A percentile compares a stretch with the other conserved stretches of the same genome.
Evolutionary conservation across 2,113 vertebrate genomes (phyloP).

Genomic region (Colius striatus): DNA sequence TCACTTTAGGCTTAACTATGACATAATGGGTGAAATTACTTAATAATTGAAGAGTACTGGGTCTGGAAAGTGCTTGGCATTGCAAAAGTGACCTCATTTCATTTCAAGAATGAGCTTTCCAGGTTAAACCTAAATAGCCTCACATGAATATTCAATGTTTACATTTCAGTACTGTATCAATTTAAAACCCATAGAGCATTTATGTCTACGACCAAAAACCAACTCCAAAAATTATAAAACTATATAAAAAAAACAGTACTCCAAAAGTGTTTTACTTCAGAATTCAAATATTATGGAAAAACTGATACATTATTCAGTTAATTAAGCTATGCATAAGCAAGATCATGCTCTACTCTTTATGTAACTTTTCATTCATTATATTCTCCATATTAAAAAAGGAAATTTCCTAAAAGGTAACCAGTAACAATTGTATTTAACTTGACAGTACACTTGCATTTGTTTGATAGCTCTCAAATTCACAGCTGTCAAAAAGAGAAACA

Average conservation of each 20-base stretch:
- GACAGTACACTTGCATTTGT: not conserved
- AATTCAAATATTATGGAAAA: not conserved
- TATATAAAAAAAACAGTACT: not conserved
- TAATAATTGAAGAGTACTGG: not conserved
- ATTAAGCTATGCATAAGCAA: not conserved
- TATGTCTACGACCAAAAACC: not conserved
- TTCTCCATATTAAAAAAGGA: not conserved
- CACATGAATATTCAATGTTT: not conserved
- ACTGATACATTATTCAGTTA: not conserved
- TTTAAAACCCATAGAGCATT: not conserved
- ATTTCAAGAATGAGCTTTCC: not conserved
- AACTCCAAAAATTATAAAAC: not conserved
- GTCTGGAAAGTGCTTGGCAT: not conserved
- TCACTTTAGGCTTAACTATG: not conserved
- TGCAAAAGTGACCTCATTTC: not conserved
- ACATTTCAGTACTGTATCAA: not conserved
- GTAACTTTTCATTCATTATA: not conserved
- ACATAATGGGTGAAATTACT: not conserved
- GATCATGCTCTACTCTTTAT: not conserved
- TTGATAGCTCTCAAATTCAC: not conserved
- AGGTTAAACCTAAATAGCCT: not conserved
- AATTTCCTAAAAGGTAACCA: not conserved
- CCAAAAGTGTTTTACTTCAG: not conserved
- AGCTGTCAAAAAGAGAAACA: not conserved
- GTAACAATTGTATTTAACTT: not conserved